Percentiles rank a stretch among this genome's conserved stretches.
Conservation (phyloP, 2,888 invertebrate genomes). For the Eledone cirrhosa region DNA sequence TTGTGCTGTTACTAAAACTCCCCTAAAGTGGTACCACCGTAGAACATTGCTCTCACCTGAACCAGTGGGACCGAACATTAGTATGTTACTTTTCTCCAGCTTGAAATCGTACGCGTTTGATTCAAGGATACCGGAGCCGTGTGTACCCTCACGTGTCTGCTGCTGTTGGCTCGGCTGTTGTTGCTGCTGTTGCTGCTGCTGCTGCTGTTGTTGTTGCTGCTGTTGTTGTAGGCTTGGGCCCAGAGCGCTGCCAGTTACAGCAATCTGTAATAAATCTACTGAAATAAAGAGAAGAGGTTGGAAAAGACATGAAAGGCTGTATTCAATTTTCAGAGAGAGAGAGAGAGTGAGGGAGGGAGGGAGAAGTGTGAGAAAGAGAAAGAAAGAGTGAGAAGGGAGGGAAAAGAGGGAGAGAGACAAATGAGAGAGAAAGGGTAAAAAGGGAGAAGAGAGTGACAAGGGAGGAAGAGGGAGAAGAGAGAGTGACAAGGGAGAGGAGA, state of each 20-base stretch:
- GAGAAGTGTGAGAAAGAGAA: too few relatives aligned
- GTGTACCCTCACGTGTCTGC: slow-evolving; percentile 17
- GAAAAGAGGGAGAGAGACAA: too few relatives aligned
- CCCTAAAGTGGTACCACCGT: too few relatives aligned
- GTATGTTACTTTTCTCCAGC: slow-evolving; percentile 93
- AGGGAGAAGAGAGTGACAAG: too few relatives aligned
- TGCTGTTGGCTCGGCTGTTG: slow-evolving; percentile 24
- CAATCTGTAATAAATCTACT: slow-evolving; percentile 86
- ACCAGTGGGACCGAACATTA: slow-evolving; percentile 95
- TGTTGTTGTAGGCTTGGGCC: slow-evolving; percentile 62
- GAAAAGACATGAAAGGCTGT: not conserved
- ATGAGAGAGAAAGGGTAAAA: too few relatives aligned
- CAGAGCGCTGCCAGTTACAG: slow-evolving; percentile 76
- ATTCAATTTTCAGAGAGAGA: not conserved
- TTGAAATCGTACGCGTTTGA: slow-evolving; percentile 51
- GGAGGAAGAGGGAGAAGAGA: too few relatives aligned
- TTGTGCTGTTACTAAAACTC: too few relatives aligned
- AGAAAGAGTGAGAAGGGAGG: too few relatives aligned
- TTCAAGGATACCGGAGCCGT: slow-evolving; percentile 50
- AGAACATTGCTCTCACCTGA: slow-evolving; percentile 70
- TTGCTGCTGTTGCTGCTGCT: slow-evolving; percentile 48
- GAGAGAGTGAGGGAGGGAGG: too few relatives aligned
- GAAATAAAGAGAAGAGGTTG: not conserved
- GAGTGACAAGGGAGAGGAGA: too few relatives aligned
- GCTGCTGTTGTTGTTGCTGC: slow-evolving; percentile 41